A percentile compares a stretch with the other conserved stretches of the same genome.
Evolutionary conservation across 2,113 vertebrate species (phyloP).

Genomic region (Todiramphus saurophagus): DNA sequence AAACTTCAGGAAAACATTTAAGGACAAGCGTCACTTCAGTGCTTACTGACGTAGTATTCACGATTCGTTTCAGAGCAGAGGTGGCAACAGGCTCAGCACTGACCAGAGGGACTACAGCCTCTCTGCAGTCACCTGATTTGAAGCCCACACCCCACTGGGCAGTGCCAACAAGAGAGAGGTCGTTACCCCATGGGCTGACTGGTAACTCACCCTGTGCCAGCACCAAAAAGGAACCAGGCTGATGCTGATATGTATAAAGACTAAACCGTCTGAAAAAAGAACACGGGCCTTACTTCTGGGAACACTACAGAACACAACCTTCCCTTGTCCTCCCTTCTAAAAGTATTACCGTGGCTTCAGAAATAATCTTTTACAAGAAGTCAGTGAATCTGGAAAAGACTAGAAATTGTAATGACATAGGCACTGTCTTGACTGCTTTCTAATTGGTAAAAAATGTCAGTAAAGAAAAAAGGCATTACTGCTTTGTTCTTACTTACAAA

Average conservation of each 20-base stretch:
- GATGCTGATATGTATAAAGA: neutral
- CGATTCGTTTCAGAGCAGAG: neutral
- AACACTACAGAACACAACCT: neutral
- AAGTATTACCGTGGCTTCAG: neutral
- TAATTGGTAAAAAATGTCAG: conserved; percentile 10
- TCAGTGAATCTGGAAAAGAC: conserved; percentile 2
- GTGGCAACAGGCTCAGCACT: neutral
- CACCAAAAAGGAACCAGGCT: neutral
- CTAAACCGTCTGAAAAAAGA: neutral
- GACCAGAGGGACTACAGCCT: neutral
- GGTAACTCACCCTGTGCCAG: neutral
- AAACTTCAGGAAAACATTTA: neutral
- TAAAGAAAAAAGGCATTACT: neutral
- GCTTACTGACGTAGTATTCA: neutral
- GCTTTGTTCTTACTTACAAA: conserved; percentile 10
- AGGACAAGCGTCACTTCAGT: neutral
- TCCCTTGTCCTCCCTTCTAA: neutral
- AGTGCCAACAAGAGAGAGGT: neutral
- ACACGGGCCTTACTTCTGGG: neutral
- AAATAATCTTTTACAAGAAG: neutral
- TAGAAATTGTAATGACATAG: conserved; percentile 4
- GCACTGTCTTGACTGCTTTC: conserved; percentile 7
- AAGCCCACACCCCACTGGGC: neutral
- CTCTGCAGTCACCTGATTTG: neutral
- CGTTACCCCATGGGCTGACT: neutral